phyloP scores from a whole-genome alignment of 2,113 vertebrate genomes.

The Prunella himalayana region DNA sequence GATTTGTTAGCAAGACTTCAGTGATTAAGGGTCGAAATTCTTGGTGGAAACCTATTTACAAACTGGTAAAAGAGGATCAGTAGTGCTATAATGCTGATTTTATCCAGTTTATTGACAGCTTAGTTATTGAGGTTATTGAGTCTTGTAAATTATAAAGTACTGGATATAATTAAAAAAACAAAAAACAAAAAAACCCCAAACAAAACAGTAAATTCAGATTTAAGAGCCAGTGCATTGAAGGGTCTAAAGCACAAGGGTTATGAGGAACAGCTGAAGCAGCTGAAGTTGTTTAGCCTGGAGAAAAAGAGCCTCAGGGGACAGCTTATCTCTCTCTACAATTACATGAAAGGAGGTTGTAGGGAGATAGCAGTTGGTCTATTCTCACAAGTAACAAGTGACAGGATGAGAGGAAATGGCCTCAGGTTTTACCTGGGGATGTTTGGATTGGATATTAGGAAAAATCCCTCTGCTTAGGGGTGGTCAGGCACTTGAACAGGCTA shows the following conservation, averaged over 20 bases:
- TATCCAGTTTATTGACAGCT: neutral
- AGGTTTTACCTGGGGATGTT: neutral
- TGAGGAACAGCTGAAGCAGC: neutral
- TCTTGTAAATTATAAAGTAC: neutral
- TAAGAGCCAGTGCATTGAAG: neutral
- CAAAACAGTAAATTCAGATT: neutral
- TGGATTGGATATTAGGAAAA: neutral
- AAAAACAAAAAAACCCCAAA: neutral
- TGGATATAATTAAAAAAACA: neutral
- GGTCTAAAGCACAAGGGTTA: neutral
- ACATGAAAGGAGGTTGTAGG: neutral
- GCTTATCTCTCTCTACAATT: neutral
- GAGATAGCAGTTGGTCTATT: accelerated
- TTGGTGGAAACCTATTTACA: neutral
- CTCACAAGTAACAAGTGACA: neutral
- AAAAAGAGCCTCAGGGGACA: neutral
- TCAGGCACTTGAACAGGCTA: neutral
- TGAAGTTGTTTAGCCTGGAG: neutral
- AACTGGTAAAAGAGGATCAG: neutral
- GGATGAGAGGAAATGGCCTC: neutral
- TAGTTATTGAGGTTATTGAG: neutral
- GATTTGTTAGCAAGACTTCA: neutral
- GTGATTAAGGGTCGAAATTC: neutral
- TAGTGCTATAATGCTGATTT: neutral
- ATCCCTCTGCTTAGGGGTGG: neutral